Conservation (phyloP, 2,888 invertebrate species). For the Cantharis flavilabris region DNA sequence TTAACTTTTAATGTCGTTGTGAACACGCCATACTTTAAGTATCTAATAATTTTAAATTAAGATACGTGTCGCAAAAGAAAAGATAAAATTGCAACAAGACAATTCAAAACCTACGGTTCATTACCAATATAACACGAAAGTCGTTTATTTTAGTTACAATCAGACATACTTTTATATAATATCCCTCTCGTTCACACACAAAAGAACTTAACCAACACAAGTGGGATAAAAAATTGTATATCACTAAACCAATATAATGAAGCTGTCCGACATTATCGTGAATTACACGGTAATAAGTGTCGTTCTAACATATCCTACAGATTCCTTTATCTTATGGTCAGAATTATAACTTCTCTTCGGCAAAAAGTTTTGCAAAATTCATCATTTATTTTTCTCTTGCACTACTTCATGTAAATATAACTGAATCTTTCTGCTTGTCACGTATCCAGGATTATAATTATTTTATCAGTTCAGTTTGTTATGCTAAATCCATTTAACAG, state of each 20-base stretch:
- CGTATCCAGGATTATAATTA: background rate
- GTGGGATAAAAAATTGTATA: constrained; percentile 32
- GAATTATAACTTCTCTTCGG: constrained; percentile 31
- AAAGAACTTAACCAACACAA: constrained; percentile 12
- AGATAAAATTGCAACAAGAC: constrained; percentile 36
- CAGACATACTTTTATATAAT: constrained; percentile 11
- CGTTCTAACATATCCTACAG: constrained; percentile 48
- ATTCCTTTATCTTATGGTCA: constrained; percentile 41
- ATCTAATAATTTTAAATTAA: constrained; percentile 31
- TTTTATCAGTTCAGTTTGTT: background rate
- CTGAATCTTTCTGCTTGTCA: constrained; percentile 19
- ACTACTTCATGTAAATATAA: constrained; percentile 18
- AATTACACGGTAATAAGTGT: constrained; percentile 53
- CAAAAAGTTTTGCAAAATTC: background rate
- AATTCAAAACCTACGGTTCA: constrained; percentile 39
- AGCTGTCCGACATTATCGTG: constrained; percentile 53
- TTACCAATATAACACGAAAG: constrained; percentile 38
- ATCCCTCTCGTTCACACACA: constrained; percentile 4
- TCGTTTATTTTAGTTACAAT: constrained; percentile 23
- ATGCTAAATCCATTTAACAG: background rate
- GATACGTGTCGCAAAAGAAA: constrained; percentile 27
- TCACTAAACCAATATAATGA: constrained; percentile 46
- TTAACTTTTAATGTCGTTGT: constrained; percentile 25
- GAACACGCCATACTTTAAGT: constrained; percentile 28
- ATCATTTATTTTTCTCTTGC: constrained; percentile 4